Percentiles rank a stretch among this genome's conserved stretches.
phyloP scores from a whole-genome alignment of 2,113 vertebrate species.

The Equus przewalskii region DNA sequence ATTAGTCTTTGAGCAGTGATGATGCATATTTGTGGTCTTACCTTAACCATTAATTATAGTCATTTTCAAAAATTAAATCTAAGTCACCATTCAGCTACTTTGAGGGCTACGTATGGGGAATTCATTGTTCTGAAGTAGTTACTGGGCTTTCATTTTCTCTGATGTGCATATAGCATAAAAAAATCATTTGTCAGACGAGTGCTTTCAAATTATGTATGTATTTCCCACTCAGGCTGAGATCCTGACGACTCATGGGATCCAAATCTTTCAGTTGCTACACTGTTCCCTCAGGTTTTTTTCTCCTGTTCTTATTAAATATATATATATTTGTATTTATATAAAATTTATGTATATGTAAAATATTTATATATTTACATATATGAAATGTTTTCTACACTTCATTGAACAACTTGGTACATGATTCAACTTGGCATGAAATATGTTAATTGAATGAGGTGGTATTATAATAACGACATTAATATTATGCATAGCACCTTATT shows the following conservation, averaged over 20 bases:
- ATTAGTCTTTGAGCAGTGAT: constrained; percentile 8
- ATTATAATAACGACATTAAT: neutral
- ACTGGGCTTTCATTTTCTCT: neutral
- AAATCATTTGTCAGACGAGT: neutral
- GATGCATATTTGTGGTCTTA: neutral
- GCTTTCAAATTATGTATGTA: neutral
- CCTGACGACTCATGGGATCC: neutral
- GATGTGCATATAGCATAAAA: neutral
- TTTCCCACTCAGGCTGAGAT: neutral
- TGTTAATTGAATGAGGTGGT: neutral
- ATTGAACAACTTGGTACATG: neutral
- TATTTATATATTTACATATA: neutral
- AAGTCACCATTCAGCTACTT: neutral
- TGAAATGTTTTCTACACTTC: neutral
- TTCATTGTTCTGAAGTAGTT: neutral
- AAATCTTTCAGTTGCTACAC: neutral
- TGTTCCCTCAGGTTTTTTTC: neutral
- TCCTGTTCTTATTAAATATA: neutral
- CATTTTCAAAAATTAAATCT: constrained; percentile 13
- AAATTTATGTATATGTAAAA: neutral
- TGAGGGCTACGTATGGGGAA: neutral
- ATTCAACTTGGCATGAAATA: constrained; percentile 6
- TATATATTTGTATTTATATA: neutral
- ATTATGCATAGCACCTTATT: neutral
- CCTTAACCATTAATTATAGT: neutral